These are phyloP conservation scores for Lycocerus yunnanus DNA, from an alignment of 2,888 invertebrate genomes.

Conservation along the genomic window DNA sequence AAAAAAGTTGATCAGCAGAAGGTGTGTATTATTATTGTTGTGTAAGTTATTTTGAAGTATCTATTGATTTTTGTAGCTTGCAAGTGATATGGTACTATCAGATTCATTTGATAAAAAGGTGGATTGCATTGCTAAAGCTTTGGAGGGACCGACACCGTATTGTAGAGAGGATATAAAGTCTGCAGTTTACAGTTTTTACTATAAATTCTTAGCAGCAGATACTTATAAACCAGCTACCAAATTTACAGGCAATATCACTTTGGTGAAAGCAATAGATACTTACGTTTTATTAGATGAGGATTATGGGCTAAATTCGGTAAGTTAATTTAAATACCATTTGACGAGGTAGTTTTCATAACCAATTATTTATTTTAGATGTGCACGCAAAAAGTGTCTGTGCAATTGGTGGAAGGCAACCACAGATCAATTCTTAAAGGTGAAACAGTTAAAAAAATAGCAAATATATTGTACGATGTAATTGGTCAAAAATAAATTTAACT, in stretches of 20 bases:
- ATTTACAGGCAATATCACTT: conserved; percentile 72
- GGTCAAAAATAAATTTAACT: background rate
- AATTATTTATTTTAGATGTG: conserved; percentile 67
- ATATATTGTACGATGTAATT: conserved; percentile 51
- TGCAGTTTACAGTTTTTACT: conserved; percentile 80
- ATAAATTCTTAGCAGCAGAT: conserved; percentile 79
- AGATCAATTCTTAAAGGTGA: conserved; percentile 83
- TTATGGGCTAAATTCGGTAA: conserved; percentile 87
- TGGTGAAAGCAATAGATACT: conserved; percentile 88
- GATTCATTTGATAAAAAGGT: conserved; percentile 66
- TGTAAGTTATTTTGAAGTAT: background rate
- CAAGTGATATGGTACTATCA: conserved; percentile 64
- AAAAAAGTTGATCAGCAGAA: conserved; percentile 74
- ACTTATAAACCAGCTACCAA: conserved; percentile 70
- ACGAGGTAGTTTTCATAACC: background rate
- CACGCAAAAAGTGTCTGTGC: conserved; percentile 64
- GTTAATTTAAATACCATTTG: conserved; percentile 37
- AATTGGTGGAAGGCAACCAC: conserved; percentile 81
- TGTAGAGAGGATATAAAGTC: conserved; percentile 63
- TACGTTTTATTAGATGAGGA: conserved; percentile 82
- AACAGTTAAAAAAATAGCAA: conserved; percentile 74
- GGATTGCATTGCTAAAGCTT: conserved; percentile 60
- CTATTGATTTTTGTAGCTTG: conserved; percentile 52
- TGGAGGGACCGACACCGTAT: conserved; percentile 63
- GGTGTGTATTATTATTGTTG: conserved; percentile 56